Evolutionary conservation across 2,888 invertebrate species (phyloP).

Genomic region (Mylabris sibirica): DNA sequence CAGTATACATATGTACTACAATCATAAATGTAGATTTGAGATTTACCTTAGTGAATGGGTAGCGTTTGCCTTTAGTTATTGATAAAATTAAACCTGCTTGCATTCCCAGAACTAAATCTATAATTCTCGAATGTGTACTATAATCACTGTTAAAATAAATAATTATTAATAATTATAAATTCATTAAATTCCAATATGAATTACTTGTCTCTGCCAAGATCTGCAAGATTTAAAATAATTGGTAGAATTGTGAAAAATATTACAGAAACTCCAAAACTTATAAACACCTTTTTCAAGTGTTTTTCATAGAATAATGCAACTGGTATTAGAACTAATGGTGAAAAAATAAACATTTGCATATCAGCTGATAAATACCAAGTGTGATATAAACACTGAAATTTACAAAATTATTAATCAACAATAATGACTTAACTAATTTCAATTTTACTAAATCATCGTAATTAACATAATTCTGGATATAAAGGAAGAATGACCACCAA

Average conservation of each 20-base stretch:
- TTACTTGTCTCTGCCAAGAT: slow-evolving; percentile 27
- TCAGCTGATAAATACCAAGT: slow-evolving; percentile 58
- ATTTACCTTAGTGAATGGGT: slow-evolving; percentile 24
- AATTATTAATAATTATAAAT: not conserved
- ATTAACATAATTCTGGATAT: slow-evolving; percentile 58
- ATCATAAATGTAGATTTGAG: not conserved
- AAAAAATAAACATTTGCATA: slow-evolving; percentile 55
- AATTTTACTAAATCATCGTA: slow-evolving; percentile 40
- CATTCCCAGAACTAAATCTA: slow-evolving; percentile 26
- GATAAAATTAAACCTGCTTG: slow-evolving; percentile 22
- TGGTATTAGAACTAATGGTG: slow-evolving; percentile 54
- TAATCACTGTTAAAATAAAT: slow-evolving; percentile 22
- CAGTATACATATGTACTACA: no score
- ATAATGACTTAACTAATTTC: slow-evolving; percentile 18
- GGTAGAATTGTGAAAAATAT: slow-evolving; percentile 20
- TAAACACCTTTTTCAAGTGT: slow-evolving; percentile 39
- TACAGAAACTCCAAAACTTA: slow-evolving; percentile 26
- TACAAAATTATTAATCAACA: slow-evolving; percentile 19
- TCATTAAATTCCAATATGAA: not conserved
- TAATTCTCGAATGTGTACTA: slow-evolving; percentile 27
- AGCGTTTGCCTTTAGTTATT: slow-evolving; percentile 18
- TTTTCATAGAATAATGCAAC: slow-evolving; percentile 37
- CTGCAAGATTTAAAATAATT: slow-evolving; percentile 17
- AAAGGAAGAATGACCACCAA: slow-evolving; percentile 59
- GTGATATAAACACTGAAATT: slow-evolving; percentile 51